These are phyloP conservation scores for Drosophila sechellia DNA, from an alignment of 1,140 invertebrate genomes.

Conservation along the genomic window DNA sequence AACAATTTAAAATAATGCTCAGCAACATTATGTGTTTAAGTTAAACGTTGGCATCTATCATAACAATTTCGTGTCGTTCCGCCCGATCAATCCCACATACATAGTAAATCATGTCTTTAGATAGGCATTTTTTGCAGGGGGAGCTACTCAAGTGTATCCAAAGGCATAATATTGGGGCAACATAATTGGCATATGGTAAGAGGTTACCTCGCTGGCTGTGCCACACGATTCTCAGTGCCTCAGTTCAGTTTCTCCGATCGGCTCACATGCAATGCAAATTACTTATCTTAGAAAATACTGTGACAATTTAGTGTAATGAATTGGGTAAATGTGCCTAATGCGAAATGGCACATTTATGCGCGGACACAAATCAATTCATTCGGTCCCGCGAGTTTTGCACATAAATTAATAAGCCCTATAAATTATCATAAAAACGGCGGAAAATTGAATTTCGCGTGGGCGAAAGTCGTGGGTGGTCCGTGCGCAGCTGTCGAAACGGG, in stretches of 20 bases:
- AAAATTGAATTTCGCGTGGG: conserved; percentile 48
- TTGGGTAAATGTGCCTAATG: conserved; percentile 22
- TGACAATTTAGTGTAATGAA: conserved; percentile 10
- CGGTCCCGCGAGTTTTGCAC: conserved; percentile 28
- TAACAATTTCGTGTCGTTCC: conserved; percentile 44
- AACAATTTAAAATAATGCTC: not conserved
- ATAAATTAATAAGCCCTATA: conserved; percentile 47
- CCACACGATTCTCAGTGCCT: not conserved
- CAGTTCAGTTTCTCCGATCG: conserved; percentile 36
- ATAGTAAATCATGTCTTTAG: conserved; percentile 16
- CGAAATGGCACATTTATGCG: conserved; percentile 19
- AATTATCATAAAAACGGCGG: conserved; percentile 49
- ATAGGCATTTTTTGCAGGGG: conserved; percentile 23
- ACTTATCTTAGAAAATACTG: not conserved
- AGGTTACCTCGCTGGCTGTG: not conserved
- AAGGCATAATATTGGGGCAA: conserved; percentile 47
- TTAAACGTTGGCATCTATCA: conserved; percentile 18
- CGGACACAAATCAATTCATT: conserved; percentile 33
- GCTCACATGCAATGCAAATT: conserved; percentile 12
- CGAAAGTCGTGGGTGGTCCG: not conserved
- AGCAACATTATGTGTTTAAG: not conserved
- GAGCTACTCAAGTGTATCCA: conserved; percentile 61
- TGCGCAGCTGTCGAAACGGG: conserved; percentile 48
- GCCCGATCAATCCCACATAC: conserved; percentile 22
- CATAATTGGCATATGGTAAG: conserved; percentile 62